These are phyloP conservation scores for Motacilla tschutschensis DNA, from an alignment of 2,113 vertebrate species.

Conservation along the genomic window DNA sequence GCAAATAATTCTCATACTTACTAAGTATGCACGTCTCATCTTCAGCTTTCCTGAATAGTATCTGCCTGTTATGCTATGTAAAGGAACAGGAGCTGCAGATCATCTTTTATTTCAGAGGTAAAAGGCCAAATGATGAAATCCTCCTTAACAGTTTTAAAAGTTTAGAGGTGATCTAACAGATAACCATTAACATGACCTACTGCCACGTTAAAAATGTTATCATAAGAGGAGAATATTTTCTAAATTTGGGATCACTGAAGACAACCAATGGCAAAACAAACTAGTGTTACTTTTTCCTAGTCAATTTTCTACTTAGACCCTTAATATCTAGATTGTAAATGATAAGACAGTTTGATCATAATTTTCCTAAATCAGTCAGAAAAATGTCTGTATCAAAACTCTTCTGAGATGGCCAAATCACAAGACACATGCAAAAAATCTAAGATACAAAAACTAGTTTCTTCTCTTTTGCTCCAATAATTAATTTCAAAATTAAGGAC, in stretches of 20 bases:
- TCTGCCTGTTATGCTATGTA: not conserved
- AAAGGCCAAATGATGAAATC: not conserved
- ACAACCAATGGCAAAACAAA: not conserved
- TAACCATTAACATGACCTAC: not conserved
- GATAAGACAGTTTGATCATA: not conserved
- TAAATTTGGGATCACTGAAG: not conserved
- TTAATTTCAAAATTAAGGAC: not conserved
- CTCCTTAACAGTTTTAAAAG: not conserved
- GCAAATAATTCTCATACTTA: not conserved
- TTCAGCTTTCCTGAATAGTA: not conserved
- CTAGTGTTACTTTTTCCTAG: not conserved
- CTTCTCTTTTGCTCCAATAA: not conserved
- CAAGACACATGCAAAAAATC: not conserved
- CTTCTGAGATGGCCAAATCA: not conserved
- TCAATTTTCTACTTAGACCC: not conserved
- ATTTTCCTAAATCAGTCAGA: not conserved
- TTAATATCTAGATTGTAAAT: not conserved
- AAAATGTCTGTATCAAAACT: not conserved
- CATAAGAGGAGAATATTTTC: not conserved
- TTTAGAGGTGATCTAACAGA: not conserved
- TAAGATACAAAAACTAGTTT: not conserved
- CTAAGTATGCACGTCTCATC: not conserved
- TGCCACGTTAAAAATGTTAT: not conserved
- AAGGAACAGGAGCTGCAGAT: not conserved
- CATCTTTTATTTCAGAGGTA: not conserved